Evolutionary conservation across 2,797 vertebrate genomes (phyloP), one percentile per base, ranked within the genome.

Genomic region (Chelonia mydas): DNA sequence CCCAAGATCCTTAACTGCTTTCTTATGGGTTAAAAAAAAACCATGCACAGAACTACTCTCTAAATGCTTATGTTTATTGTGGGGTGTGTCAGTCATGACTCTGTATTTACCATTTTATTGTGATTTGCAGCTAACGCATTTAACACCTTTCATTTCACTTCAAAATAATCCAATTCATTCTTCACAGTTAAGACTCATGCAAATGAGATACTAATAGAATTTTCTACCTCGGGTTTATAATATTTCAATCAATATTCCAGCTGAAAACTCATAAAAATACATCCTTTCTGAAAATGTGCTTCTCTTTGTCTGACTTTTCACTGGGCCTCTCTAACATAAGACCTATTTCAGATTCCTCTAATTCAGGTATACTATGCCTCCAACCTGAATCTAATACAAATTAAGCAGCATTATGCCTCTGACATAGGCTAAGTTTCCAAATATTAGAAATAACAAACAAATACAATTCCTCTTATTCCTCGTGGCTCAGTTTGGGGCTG

Each of bases 41-140:
- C n/a, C 23, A 28, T 13, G 33, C 41, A 25, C 5, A 13, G 50
- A 57, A 49, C 78, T 15, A 8, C 19, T 80, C 31, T 80, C 11
- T 7, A 54, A 11, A 37, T 28, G 31, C 33, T 17, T 77, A 53
- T 33, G 33, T 57, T 49, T 37, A 19, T 28, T 54, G 11, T 16
- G 41, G 27, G 45, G 2, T 7, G 0, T 4, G 11, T 81, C 19
- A 2, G 0, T 3, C 1, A 1, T 12, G 55, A 17, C 3, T 0
- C 37, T 47, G 25, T 76, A 76, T 47, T 31, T 5, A n/a, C 21
- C 25, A 45, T 61, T 72, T 74, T 51, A 17, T 47, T 57, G 41
- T 0, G 0, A 0, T 28, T 47, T 68, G 74, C 5, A 0, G 0
- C 54, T 50, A 12, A 51, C 28, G 54, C 47, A 45, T 2, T 0